These are phyloP conservation scores for Cepaea hortensis DNA, from an alignment of 2,888 invertebrate species.

Conservation along the genomic window DNA sequence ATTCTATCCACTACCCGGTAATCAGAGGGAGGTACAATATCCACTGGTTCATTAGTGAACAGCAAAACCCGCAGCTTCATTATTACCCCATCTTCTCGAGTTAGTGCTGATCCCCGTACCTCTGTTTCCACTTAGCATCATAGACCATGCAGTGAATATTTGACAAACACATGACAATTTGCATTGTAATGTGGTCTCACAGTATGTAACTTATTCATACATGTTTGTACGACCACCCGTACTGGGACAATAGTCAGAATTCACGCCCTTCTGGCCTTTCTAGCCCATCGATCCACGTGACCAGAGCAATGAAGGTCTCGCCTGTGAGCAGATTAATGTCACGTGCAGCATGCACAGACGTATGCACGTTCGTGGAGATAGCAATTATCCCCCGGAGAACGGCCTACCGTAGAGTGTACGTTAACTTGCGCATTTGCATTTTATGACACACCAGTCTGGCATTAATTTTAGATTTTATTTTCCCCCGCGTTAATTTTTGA, in stretches of 20 bases:
- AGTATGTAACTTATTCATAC: background rate
- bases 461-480: background rate
- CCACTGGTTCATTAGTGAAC: no score
- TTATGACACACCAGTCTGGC: slow-evolving; percentile 9
- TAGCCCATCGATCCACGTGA: slow-evolving; percentile 21
- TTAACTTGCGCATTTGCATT: slow-evolving; percentile 34
- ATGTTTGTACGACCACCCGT: background rate
- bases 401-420: background rate
- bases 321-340: slow-evolving; percentile 38
- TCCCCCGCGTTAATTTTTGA: background rate
- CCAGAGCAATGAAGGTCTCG: slow-evolving; percentile 19
- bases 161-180: background rate
- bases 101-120: no score
- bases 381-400: slow-evolving; percentile 32
- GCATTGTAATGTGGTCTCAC: background rate
- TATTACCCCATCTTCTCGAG: no score
- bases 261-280: background rate
- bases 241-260: slow-evolving; percentile 12
- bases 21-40: no score
- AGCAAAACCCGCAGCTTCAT: no score
- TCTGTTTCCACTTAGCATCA: no score
- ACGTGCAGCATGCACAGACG: slow-evolving; percentile 33
- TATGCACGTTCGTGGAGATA: slow-evolving; percentile 34
- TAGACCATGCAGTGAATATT: no score
- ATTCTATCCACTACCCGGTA: no score